Evolutionary conservation across 2,113 vertebrate species (phyloP).

Genomic region (Gavia stellata): DNA sequence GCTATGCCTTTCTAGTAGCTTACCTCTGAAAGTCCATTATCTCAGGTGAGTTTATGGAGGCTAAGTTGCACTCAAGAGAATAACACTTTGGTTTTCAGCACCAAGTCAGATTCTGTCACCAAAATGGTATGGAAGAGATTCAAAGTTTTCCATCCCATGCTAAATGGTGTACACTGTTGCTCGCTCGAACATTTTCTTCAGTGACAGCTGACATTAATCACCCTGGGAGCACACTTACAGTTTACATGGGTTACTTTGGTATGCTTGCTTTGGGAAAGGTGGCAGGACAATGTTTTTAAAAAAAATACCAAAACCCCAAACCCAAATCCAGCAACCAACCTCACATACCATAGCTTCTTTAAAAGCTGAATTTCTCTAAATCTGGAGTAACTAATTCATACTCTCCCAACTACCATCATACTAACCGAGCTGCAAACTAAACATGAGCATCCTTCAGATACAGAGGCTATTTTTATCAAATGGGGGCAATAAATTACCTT

Average conservation of each 20-base stretch:
- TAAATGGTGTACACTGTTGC: background rate
- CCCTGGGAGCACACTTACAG: background rate
- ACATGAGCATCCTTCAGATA: background rate
- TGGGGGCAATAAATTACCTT: background rate
- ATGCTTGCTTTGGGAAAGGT: background rate
- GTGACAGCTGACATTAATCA: background rate
- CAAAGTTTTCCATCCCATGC: background rate
- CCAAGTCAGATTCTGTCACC: background rate
- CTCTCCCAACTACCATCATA: background rate
- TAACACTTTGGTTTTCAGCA: background rate
- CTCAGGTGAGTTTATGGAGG: background rate
- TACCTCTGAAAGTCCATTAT: background rate
- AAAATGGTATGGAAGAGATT: background rate
- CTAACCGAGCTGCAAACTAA: background rate
- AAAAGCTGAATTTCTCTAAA: background rate
- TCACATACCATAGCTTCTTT: background rate
- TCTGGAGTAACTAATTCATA: background rate
- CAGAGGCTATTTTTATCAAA: background rate
- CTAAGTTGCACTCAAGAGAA: background rate
- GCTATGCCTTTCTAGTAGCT: background rate
- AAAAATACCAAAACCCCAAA: background rate
- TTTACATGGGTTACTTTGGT: background rate
- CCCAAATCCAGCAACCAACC: background rate
- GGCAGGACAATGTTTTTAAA: background rate
- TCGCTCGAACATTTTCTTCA: background rate